phyloP scores from a whole-genome alignment of 2,797 vertebrate species.

The Thaleichthys pacificus region DNA sequence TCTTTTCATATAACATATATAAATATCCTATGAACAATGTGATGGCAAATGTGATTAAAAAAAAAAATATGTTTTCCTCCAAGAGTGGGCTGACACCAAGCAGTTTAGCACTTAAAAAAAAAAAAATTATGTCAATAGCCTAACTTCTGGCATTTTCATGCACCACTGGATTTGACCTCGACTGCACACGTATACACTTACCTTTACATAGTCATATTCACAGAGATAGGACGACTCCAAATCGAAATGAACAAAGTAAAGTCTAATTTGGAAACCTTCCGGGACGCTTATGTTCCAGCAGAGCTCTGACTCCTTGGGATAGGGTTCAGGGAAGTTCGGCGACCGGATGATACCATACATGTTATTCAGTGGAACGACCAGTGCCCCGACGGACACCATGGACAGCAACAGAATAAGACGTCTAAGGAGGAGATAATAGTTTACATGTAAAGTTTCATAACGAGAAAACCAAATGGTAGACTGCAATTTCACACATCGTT shows the following conservation, averaged over 20 bases:
- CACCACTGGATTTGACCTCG: too few species aligned
- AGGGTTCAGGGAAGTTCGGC: slow-evolving; percentile 88
- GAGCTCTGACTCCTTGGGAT: slow-evolving; percentile 80
- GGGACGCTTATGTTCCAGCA: slow-evolving; percentile 89
- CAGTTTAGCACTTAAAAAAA: too few species aligned
- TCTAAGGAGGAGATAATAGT: not conserved
- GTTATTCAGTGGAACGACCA: slow-evolving; percentile 65
- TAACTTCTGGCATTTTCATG: too few species aligned
- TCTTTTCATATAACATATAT: too few species aligned
- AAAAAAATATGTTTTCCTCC: too few species aligned
- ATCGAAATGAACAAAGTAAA: slow-evolving; percentile 96
- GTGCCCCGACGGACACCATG: slow-evolving; percentile 7
- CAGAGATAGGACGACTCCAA: slow-evolving; percentile 95
- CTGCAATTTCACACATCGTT: not conserved
- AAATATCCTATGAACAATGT: too few species aligned
- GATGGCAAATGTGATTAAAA: too few species aligned
- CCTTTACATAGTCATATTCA: slow-evolving; percentile 94
- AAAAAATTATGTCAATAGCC: too few species aligned
- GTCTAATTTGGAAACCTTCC: slow-evolving; percentile 80
- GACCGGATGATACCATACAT: slow-evolving; percentile 88
- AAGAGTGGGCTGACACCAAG: too few species aligned
- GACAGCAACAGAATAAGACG: slow-evolving; percentile 26
- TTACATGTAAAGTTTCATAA: not conserved
- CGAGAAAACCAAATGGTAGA: not conserved
- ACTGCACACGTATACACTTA: slow-evolving; percentile 58